Evolutionary conservation across 2,113 vertebrate species (phyloP), one percentile per base, ranked within the genome.

Genomic region (Hippocampus comes): DNA sequence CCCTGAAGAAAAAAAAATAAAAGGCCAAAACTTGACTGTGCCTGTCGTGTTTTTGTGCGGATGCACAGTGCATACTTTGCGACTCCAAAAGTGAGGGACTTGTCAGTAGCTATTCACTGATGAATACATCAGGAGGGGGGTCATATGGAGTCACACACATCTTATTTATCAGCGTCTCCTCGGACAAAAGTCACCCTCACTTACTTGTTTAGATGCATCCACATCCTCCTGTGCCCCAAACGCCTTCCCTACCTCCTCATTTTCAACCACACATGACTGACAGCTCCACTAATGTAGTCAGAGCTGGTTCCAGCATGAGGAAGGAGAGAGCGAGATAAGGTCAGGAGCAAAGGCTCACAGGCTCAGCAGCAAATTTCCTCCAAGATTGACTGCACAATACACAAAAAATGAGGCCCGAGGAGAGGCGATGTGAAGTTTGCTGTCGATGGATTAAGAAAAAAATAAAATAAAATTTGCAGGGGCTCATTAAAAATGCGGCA

Each of bases 131-230:
- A 42, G 67, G 78, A 25, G 42, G 79, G 72, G 82, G 84, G 87
- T 80, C 65, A 2, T 27, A 65, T 17, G 57, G 66, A 77, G 74
- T 83, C 77, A 70, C 51, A 78, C 7, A 55, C 74, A 82, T 73
- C 84, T 77, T 80, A 84, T 87, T 88, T 78, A 81, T 86, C 85
- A 84, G 78, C 59, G 66, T 76, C 79, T 81, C 63, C 41, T 55
- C 73, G 81, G 76, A 74, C 79, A 85, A 88, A 88, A 84, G 88
- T 89, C 86, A 88, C 88, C 84, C 83, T 83, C 79, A 55, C 68
- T 74, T 72, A 75, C 71, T 83, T 81, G 72, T 66, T 70, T 64
- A 81, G 76, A 72, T 74, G 72, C 49, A 48, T 75, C 76, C 56
- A 51, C 51, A 2, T 56, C 30, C 63, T 74, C 53, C 51, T 20